A percentile compares a stretch with the other conserved stretches of the same genome.
Conservation (phyloP, 2,888 invertebrate species). For the Lochmaea crataegi region DNA sequence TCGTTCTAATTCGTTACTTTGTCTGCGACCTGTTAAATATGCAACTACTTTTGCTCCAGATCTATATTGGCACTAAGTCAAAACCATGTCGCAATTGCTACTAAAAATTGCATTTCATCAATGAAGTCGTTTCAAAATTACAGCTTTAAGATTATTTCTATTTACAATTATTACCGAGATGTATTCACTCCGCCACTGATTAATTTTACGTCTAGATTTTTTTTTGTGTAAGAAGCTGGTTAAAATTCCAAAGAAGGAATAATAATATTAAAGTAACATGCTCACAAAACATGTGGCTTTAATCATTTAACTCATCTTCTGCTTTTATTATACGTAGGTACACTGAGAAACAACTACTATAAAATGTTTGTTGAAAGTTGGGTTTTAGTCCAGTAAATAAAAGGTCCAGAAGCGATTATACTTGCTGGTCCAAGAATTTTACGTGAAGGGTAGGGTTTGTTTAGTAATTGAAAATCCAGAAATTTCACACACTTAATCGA, state of each 20-base stretch:
- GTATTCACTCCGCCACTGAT: not conserved
- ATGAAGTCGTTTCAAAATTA: not conserved
- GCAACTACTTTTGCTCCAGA: not conserved
- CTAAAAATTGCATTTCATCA: not conserved
- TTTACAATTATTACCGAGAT: not conserved
- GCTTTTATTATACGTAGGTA: constrained; percentile 1
- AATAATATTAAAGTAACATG: constrained; percentile 4
- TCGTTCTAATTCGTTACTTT: not conserved
- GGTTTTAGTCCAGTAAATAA: no score
- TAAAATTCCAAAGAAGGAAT: constrained; percentile 21
- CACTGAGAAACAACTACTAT: not conserved
- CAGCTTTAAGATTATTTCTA: no score
- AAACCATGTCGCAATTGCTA: not conserved
- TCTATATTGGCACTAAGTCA: not conserved
- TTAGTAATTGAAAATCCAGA: no score
- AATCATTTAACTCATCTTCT: constrained; percentile 19
- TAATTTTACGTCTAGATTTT: not conserved
- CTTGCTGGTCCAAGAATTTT: no score
- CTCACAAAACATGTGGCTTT: constrained; percentile 23
- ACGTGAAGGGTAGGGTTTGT: no score
- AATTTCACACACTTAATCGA: no score
- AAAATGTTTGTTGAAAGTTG: no score
- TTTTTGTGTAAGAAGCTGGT: constrained; percentile 7
- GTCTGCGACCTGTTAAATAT: not conserved
- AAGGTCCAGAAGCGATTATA: no score